Evolutionary conservation across 1,140 invertebrate genomes (phyloP).

Genomic region (Drosophila kikkawai): DNA sequence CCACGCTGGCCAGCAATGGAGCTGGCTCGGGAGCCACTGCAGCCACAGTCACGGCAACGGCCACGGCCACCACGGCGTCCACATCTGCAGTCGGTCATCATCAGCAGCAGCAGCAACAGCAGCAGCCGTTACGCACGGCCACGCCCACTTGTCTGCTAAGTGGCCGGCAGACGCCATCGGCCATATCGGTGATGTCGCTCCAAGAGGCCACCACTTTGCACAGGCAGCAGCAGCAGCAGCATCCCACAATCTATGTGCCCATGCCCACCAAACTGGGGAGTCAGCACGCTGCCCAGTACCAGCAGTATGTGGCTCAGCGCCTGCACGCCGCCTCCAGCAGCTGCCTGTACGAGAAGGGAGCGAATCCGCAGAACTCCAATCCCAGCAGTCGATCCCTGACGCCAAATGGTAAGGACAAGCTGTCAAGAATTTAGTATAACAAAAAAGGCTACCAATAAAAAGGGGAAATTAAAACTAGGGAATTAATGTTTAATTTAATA

Average conservation of each 20-base stretch:
- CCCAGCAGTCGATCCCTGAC: conserved; percentile 51
- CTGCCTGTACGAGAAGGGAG: conserved; percentile 70
- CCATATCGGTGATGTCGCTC: conserved; percentile 72
- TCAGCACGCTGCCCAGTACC: conserved; percentile 61
- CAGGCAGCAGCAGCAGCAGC: conserved; percentile 46
- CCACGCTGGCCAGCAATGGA: conserved; percentile 75
- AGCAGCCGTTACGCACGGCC: conserved; percentile 67
- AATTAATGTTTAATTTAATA: too few relatives aligned
- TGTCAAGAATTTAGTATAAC: neutral
- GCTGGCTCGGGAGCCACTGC: conserved; percentile 59
- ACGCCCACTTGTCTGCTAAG: conserved; percentile 73
- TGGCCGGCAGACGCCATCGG: conserved; percentile 78
- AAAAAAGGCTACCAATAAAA: neutral
- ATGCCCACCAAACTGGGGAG: conserved; percentile 53
- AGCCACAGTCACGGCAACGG: conserved; percentile 31
- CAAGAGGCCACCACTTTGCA: conserved; percentile 70
- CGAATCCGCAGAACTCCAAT: conserved; percentile 4
- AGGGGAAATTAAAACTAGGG: neutral
- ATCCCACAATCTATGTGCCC: conserved; percentile 66
- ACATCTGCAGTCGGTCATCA: conserved; percentile 26
- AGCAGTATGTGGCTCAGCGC: conserved; percentile 69
- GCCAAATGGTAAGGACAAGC: conserved; percentile 52
- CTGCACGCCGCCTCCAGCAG: conserved; percentile 68
- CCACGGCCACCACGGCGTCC: conserved; percentile 18
- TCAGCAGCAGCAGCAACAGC: conserved; percentile 30